Conservation (phyloP, 2,888 invertebrate species). For the Andricus curvator region DNA sequence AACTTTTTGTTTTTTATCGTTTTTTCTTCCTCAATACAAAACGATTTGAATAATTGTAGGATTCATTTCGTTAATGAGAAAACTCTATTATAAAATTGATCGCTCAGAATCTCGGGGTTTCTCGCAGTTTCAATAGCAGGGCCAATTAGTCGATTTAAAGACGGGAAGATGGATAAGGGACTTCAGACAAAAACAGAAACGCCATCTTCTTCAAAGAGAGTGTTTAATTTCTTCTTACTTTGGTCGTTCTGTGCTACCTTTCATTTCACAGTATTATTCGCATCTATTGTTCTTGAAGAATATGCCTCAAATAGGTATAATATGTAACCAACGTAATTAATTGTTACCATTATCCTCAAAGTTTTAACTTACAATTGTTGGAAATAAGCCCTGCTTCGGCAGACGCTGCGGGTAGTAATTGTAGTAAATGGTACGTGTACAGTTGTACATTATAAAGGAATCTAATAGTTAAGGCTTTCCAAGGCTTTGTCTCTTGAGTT, state of each 20-base stretch:
- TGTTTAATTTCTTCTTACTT: slow-evolving; percentile 1
- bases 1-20: no score
- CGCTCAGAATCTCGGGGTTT: not conserved
- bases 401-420: not conserved
- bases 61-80: not conserved
- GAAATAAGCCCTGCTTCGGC: slow-evolving; percentile 21
- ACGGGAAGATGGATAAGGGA: not conserved
- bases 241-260: not conserved
- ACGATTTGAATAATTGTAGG: not conserved
- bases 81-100: not conserved
- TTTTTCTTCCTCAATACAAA: no score
- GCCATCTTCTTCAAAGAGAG: slow-evolving; percentile 14
- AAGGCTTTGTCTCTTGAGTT: slow-evolving; percentile 3
- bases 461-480: slow-evolving; percentile 23
- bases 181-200: slow-evolving; percentile 6
- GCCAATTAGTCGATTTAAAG: slow-evolving; percentile 23
- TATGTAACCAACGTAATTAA: slow-evolving; percentile 1
- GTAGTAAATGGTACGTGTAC: slow-evolving; percentile 16
- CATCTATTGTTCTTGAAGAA: slow-evolving; percentile 6
- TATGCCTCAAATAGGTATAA: not conserved
- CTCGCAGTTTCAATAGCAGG: not conserved
- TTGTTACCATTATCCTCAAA: slow-evolving; percentile 13
- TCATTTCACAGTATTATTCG: not conserved
- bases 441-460: slow-evolving; percentile 16
- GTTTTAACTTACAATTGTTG: slow-evolving; percentile 19